phyloP scores from a whole-genome alignment of 2,797 vertebrate genomes.

The Ambastaia sidthimunki region DNA sequence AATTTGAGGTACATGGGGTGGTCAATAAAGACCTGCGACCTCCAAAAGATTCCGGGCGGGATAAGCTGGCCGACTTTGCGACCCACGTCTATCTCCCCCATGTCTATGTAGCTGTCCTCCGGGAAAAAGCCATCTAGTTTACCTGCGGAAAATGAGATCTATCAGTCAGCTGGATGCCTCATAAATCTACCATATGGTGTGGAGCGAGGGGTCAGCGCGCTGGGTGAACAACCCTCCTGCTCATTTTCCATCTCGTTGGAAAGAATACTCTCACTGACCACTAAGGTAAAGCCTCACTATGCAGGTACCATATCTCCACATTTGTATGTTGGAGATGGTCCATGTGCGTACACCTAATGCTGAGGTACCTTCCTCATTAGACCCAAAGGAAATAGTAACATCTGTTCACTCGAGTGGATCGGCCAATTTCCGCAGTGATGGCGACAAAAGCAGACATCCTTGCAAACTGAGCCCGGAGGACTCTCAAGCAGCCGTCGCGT shows the following conservation, averaged over 20 bases:
- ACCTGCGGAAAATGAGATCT: constrained; percentile 80
- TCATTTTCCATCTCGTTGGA: constrained; percentile 71
- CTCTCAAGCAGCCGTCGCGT: constrained; percentile 66
- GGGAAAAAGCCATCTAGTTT: constrained; percentile 92
- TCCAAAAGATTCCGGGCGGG: constrained; percentile 95
- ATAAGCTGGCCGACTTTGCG: constrained; percentile 95
- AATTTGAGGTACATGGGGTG: constrained; percentile 99
- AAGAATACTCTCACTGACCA: constrained; percentile 26
- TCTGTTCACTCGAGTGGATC: constrained; percentile 77
- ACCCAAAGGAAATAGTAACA: constrained; percentile 75
- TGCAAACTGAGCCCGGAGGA: constrained; percentile 65
- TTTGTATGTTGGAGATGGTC: constrained; percentile 6
- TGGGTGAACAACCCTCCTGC: constrained; percentile 70
- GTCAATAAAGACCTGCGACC: constrained; percentile 97
- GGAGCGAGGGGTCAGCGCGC: constrained; percentile 65
- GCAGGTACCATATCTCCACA: not conserved
- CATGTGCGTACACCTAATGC: constrained; percentile 8
- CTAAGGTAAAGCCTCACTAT: not conserved
- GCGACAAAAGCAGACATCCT: constrained; percentile 74
- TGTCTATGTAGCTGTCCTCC: constrained; percentile 98
- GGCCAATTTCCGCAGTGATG: constrained; percentile 72
- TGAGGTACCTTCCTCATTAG: constrained; percentile 67
- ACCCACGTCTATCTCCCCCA: constrained; percentile 96
- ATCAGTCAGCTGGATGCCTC: constrained; percentile 70
- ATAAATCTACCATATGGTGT: constrained; percentile 69